Evolutionary conservation across 2,797 vertebrate genomes (phyloP), one percentile per base, ranked within the genome.

Genomic region (Buceros bicornis): DNA sequence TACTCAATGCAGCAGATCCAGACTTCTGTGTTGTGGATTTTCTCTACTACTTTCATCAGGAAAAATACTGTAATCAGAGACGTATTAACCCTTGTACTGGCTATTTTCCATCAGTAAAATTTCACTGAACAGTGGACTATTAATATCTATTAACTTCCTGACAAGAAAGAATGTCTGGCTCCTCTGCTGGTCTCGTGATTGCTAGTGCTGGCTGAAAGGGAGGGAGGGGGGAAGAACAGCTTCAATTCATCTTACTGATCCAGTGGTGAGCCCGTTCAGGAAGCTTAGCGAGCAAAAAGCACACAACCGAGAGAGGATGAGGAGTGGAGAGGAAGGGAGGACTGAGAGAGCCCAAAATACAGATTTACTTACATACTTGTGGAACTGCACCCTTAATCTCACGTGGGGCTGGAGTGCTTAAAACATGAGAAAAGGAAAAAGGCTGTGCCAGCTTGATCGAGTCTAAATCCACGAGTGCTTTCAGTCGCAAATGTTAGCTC

Each of bases 1-100:
- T 84, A 71, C 18, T 7, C 40, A 62, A 19, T 43, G 21, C 48
- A 73, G 45, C 71, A 8, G 37, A 37, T 40, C 64, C 7, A 87
- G 22, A 43, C 20, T 54, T 80, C 47, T 51, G 1, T 29, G 31
- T 45, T 64, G 13, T 31, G 18, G 40, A 37, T 29, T 90, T 88
- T 89, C 42, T 95, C 64, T 80, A 66, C 31, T 95, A 28, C 29
- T 87, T 95, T 87, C 62, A 77, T 91, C 37, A 87, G 65, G 33
- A 86, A 60, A 93, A 89, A 74, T 57, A 28, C 73, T 90, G 54
- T 42, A 73, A 83, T 70, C 47, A 80, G 69, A 90, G 45, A 48
- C 17, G 45, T n/a, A 89, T 79, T 93, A 85, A 82, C 19, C 76
- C 73, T 81, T 48, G 25, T 31, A 20, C 33, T 92, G 40, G 82